Evolutionary conservation across 1,140 invertebrate genomes (phyloP).

Genomic region (Bombus consobrinus): DNA sequence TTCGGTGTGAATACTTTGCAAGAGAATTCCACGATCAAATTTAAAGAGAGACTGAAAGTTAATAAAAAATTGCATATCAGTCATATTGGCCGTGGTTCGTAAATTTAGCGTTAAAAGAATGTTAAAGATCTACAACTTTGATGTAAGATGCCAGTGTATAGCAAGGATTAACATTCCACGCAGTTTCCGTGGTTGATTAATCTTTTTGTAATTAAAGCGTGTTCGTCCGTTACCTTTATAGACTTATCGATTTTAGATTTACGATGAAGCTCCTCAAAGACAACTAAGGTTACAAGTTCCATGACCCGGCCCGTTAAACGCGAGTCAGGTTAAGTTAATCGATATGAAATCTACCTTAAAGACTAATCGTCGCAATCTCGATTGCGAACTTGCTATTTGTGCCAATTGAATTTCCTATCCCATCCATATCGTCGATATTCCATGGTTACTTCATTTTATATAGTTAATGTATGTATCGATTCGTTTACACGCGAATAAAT

Average conservation of each 20-base stretch:
- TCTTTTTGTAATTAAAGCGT: not conserved
- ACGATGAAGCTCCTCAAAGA: not conserved
- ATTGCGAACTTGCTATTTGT: not conserved
- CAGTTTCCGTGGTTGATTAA: not conserved
- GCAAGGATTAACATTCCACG: not conserved
- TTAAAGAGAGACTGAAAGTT: no score
- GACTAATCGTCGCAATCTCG: not conserved
- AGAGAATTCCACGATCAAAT: no score
- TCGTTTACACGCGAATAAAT: not conserved
- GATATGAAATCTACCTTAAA: constrained; percentile 22
- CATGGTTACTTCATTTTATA: not conserved
- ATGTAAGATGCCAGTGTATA: not conserved
- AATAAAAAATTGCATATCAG: no score
- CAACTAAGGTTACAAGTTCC: constrained; percentile 26
- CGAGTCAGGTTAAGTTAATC: constrained; percentile 21
- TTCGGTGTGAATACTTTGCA: no score
- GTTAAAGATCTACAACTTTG: not conserved
- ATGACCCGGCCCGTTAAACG: constrained; percentile 35
- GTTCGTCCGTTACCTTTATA: not conserved
- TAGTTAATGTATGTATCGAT: not conserved
- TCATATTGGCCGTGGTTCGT: no score
- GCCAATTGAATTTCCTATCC: not conserved
- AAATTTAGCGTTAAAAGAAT: not conserved
- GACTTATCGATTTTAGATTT: constrained; percentile 39
- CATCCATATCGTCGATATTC: not conserved